Conservation (phyloP, 2,888 invertebrate genomes). For the Adineta ricciae region DNA sequence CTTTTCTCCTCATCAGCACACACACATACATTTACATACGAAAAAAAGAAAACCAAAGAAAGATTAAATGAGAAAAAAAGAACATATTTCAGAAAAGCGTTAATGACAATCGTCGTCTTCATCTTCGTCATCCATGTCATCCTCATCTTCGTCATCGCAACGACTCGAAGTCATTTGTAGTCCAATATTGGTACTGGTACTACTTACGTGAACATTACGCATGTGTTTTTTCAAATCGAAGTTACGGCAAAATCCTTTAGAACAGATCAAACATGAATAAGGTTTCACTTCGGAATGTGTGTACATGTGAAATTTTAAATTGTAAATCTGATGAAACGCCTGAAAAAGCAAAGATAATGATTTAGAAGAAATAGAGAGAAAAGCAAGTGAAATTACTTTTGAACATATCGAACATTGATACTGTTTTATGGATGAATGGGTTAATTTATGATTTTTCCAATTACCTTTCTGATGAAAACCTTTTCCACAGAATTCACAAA, state of each 20-base stretch:
- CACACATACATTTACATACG: not conserved
- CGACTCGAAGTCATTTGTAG: not conserved
- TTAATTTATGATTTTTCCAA: slow-evolving; percentile 90
- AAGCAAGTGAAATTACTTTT: slow-evolving; percentile 45
- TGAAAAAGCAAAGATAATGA: not conserved
- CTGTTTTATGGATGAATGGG: slow-evolving; percentile 67
- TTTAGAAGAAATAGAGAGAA: no score
- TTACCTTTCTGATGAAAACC: slow-evolving; percentile 76
- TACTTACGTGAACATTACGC: slow-evolving; percentile 67
- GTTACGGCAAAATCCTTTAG: slow-evolving; percentile 80
- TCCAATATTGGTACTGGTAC: not conserved
- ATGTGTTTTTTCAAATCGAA: slow-evolving; percentile 96
- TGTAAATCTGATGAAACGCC: slow-evolving; percentile 77
- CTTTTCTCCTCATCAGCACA: not conserved
- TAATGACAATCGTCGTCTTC: not conserved
- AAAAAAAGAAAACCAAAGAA: not conserved
- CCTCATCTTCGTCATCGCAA: not conserved
- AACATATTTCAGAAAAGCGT: not conserved
- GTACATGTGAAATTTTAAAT: slow-evolving; percentile 97
- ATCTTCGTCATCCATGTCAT: not conserved
- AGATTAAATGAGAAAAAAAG: not conserved
- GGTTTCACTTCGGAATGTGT: slow-evolving; percentile 95
- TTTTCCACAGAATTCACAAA: slow-evolving; percentile 84
- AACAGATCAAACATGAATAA: slow-evolving; percentile 66
- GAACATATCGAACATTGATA: slow-evolving; percentile 87